Evolutionary conservation across 2,888 invertebrate genomes (phyloP).

Genomic region (Allophyes oxyacanthae): DNA sequence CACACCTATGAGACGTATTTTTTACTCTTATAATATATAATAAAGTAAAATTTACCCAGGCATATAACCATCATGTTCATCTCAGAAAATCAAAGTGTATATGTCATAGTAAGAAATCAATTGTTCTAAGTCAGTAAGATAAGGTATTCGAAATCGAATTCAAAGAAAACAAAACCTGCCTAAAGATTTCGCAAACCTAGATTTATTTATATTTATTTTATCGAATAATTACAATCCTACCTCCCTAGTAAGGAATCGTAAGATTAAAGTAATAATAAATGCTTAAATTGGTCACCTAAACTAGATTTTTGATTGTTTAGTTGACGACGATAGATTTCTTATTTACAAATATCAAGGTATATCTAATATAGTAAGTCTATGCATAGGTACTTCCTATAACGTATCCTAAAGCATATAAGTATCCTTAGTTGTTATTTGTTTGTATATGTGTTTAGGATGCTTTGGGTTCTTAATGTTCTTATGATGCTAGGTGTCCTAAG

Average conservation of each 20-base stretch:
- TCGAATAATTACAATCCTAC: slow-evolving; percentile 7
- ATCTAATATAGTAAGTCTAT: too few relatives aligned
- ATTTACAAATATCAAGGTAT: slow-evolving; percentile 4
- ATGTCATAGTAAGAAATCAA: slow-evolving; percentile 23
- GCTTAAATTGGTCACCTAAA: slow-evolving; percentile 15
- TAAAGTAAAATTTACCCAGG: too few relatives aligned
- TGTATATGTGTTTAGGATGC: neutral
- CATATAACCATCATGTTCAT: too few relatives aligned
- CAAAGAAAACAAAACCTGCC: slow-evolving; percentile 30
- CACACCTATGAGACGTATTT: neutral
- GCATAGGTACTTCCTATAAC: too few relatives aligned
- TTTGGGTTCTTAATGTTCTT: too few relatives aligned
- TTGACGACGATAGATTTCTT: slow-evolving; percentile 23
- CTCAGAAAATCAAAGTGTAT: too few relatives aligned
- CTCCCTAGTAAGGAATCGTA: slow-evolving; percentile 15
- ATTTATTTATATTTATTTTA: neutral
- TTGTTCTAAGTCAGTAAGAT: slow-evolving; percentile 39
- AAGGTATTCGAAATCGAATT: slow-evolving; percentile 42
- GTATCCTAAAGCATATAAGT: too few relatives aligned
- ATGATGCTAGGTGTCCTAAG: too few relatives aligned
- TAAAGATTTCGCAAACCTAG: slow-evolving; percentile 10
- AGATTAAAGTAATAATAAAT: neutral
- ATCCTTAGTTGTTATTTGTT: too few relatives aligned
- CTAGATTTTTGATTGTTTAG: slow-evolving; percentile 15
- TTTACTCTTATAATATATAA: too few relatives aligned